These are phyloP conservation scores for Sylvicola cinctus DNA, from an alignment of 2,888 invertebrate genomes.

Conservation along the genomic window DNA sequence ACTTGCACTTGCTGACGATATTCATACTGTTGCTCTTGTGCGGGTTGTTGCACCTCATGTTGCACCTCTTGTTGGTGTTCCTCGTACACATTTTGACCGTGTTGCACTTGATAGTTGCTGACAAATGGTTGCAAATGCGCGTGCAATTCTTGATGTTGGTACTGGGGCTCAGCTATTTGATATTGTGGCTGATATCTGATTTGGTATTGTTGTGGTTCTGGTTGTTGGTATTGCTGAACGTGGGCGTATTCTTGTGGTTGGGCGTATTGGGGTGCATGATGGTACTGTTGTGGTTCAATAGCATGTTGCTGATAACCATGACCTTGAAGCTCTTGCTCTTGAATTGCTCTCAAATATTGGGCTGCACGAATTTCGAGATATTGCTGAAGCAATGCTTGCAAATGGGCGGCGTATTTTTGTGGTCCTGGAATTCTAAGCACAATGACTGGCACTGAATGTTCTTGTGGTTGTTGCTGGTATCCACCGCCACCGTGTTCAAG, in stretches of 20 bases:
- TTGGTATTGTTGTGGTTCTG: background rate
- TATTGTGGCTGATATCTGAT: background rate
- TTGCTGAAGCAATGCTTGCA: constrained; percentile 22
- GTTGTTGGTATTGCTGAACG: background rate
- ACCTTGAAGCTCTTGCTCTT: constrained; percentile 15
- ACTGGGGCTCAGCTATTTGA: background rate
- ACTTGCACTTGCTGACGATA: constrained; percentile 8
- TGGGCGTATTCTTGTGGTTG: background rate
- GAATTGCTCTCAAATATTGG: constrained; percentile 20
- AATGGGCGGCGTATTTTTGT: constrained; percentile 22
- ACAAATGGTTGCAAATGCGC: background rate
- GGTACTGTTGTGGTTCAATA: background rate
- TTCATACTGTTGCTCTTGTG: constrained; percentile 3
- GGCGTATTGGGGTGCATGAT: background rate
- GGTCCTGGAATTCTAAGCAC: constrained; percentile 24
- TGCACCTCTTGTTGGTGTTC: background rate
- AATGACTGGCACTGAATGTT: constrained; percentile 13
- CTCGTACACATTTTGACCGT: constrained; percentile 1
- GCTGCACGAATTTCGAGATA: constrained; percentile 24
- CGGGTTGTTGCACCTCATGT: background rate
- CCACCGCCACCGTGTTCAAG: constrained; percentile 5
- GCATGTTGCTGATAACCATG: background rate
- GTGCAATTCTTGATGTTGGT: background rate
- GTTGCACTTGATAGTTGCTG: background rate
- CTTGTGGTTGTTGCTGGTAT: constrained; percentile 6